Base-by-base conservation (phyloP, 2,888 invertebrate species). In the Lasioglossum calceatum region DNA sequence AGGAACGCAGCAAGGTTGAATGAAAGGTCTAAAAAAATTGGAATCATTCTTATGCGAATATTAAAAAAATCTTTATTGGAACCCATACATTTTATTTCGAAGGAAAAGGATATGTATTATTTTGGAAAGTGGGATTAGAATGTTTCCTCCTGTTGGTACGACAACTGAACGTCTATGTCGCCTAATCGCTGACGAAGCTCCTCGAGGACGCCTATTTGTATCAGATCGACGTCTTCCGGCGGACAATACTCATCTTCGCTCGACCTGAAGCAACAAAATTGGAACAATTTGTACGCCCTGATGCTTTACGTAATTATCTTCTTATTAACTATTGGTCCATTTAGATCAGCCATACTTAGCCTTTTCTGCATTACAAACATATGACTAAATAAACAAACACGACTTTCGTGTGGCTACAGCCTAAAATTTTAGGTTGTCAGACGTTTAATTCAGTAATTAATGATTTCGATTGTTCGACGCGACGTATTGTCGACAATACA, bases 181-280 rank as follows among this genome's bases (percentile, higher is more conserved):
- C 91, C 93, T 27, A 95, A 81, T 82, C 92, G 92, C 77, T 92
- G 88, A 50, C 91, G 96, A 61, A 98, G 95, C 82, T 96, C 95
- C 79, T 96, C 95, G 75, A 98, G 91, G 10, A 98, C 97, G 64
- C 96, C 95, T 16, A 96, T 95, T 94, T 98, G 98, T 87, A 99
- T 98, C 73, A 96, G 95, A 82, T 98, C 97, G 54, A 99, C 98
- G 95, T 98, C 97, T 93, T 98, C 97, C 32, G 96, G 95, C 0
- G 99, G 99, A 92, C 98, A 98, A 94, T 99, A 99, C 88, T 98
- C 98, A 93, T 99, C 99, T 70, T 97, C 97, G 76, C 98, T 97
- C 0, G 98, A 99, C 92, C 98, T 95, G 86, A 36, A 82, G 90
- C 50, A 74, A 5, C 27, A 42, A 14, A 39, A 77, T 79, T 47